phyloP scores from a whole-genome alignment of 2,113 vertebrate genomes.

The Panurus biarmicus region DNA sequence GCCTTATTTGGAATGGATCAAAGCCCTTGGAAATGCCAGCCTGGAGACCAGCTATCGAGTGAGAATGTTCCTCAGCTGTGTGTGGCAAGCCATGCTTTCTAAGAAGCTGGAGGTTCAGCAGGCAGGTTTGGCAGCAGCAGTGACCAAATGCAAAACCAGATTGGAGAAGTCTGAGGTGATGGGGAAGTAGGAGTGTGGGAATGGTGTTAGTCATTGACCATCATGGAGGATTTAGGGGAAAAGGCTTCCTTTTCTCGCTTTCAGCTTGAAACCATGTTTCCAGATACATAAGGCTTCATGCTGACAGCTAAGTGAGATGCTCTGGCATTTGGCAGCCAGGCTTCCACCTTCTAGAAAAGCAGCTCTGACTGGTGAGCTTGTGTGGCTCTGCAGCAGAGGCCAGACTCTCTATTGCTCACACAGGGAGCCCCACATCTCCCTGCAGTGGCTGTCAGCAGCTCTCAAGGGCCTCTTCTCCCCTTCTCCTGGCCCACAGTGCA shows the following conservation, averaged over 20 bases:
- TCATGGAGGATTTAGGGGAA: not conserved
- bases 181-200: not conserved
- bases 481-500: not conserved
- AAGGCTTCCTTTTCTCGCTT: not conserved
- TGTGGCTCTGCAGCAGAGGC: not conserved
- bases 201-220: not conserved
- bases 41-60: not conserved
- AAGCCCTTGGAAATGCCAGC: conserved; percentile 6
- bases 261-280: not conserved
- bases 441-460: not conserved
- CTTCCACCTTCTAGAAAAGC: not conserved
- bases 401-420: fast-evolving
- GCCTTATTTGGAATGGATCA: conserved; percentile 55
- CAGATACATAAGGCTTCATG: fast-evolving
- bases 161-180: not conserved
- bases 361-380: not conserved
- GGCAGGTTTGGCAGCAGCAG: not conserved
- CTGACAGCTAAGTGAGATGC: not conserved
- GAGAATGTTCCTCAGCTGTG: not conserved
- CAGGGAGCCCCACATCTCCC: too few species aligned
- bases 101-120: not conserved
- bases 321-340: not conserved
- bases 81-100: not conserved
- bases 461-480: not conserved
- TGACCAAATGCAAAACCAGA: not conserved